These are phyloP conservation scores for Pogona vitticeps DNA, from an alignment of 2,113 vertebrate species.

Conservation along the genomic window DNA sequence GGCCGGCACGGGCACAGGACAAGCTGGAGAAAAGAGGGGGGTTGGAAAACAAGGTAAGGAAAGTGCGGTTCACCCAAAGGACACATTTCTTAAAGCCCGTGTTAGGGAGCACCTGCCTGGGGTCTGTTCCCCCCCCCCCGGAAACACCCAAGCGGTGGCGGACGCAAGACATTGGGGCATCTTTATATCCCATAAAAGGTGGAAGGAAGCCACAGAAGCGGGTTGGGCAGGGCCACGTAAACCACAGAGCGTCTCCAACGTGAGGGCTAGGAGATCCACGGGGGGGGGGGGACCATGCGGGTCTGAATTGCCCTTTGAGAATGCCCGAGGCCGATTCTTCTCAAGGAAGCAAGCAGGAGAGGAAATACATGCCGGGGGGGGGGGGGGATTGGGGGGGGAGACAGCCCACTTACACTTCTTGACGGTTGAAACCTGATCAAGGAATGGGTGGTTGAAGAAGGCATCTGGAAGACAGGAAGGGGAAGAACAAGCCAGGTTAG, in stretches of 20 bases:
- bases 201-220: not conserved
- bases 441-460: conserved; percentile 94
- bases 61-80: not conserved
- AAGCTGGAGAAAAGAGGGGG: conserved; percentile 76
- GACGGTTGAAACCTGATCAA: conserved; percentile 86
- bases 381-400: conserved; percentile 26
- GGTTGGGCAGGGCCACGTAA: too few relatives aligned
- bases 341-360: conserved; percentile 13
- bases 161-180: too few relatives aligned
- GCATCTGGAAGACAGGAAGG: conserved; percentile 79
- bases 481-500: conserved; percentile 26
- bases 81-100: conserved; percentile 17
- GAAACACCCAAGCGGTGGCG: too few relatives aligned
- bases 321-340: conserved; percentile 18
- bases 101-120: too few relatives aligned
- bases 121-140: too few relatives aligned
- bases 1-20: conserved; percentile 90
- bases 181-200: not conserved
- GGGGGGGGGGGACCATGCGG: too few relatives aligned
- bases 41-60: not conserved
- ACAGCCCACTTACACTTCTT: conserved; percentile 90
- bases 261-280: too few relatives aligned
- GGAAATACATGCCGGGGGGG: too few relatives aligned
- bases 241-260: rapidly evolving
- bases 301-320: conserved; percentile 25